phyloP scores from a whole-genome alignment of 2,888 invertebrate genomes.

The Polietes domitor region DNA sequence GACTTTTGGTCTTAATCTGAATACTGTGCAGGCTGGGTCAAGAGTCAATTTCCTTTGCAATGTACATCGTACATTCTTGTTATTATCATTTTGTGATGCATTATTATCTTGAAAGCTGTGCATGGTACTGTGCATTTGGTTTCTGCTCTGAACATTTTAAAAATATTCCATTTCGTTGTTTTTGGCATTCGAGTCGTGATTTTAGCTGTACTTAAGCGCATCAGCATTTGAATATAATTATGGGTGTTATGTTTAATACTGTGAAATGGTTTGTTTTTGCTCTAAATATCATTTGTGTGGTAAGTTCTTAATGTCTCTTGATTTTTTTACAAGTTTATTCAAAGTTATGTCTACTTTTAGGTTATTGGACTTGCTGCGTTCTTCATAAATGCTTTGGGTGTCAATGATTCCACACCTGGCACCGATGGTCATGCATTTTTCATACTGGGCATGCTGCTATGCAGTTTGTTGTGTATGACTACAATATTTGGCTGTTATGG shows the following conservation, averaged over 20 bases:
- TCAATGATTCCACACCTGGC: slow-evolving; percentile 73
- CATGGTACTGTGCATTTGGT: not conserved
- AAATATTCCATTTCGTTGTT: not conserved
- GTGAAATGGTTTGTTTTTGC: slow-evolving; percentile 74
- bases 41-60: slow-evolving; percentile 1
- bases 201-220: not conserved
- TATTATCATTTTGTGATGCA: not conserved
- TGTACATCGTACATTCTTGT: slow-evolving; percentile 7
- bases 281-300: slow-evolving; percentile 75
- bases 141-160: not conserved
- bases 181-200: not conserved
- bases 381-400: slow-evolving; percentile 71
- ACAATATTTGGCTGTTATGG: slow-evolving; percentile 77
- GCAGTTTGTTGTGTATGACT: slow-evolving; percentile 74
- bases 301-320: slow-evolving; percentile 59
- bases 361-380: slow-evolving; percentile 73
- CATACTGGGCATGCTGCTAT: slow-evolving; percentile 74
- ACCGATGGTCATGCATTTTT: slow-evolving; percentile 76
- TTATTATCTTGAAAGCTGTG: not conserved
- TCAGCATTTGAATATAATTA: slow-evolving; percentile 59
- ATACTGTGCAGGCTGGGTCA: slow-evolving; percentile 8
- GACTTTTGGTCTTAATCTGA: not conserved
- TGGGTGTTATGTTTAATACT: slow-evolving; percentile 74
- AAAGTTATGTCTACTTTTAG: slow-evolving; percentile 62
- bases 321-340: not conserved